Percentiles rank a stretch among this genome's conserved stretches.
Evolutionary conservation across 2,113 vertebrate species (phyloP).

Genomic region (Ameiurus melas): DNA sequence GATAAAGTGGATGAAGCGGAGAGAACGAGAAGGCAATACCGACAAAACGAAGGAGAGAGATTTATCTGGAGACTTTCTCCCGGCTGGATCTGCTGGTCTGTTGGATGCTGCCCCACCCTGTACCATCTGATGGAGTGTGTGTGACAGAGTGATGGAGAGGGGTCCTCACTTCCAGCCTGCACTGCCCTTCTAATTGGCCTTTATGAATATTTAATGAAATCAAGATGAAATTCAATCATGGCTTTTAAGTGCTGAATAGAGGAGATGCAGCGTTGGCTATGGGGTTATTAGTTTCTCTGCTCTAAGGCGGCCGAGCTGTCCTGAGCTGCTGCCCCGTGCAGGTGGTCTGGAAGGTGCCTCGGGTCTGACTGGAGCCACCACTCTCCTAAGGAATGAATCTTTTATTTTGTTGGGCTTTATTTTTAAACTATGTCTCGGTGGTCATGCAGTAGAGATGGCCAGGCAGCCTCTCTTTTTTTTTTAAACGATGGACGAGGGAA

Average conservation of each 20-base stretch:
- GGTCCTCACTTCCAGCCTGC: slow-evolving; percentile 78
- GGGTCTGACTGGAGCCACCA: slow-evolving; percentile 60
- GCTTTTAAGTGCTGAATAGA: slow-evolving; percentile 86
- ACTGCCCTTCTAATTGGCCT: slow-evolving; percentile 94
- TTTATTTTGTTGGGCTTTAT: slow-evolving; percentile 77
- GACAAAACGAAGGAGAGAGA: neutral
- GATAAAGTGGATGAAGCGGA: neutral
- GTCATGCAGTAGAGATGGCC: slow-evolving; percentile 68
- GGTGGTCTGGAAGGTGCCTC: slow-evolving; percentile 63
- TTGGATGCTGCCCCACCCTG: slow-evolving; percentile 16
- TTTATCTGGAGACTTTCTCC: slow-evolving; percentile 1
- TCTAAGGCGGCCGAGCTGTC: slow-evolving; percentile 56
- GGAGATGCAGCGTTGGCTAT: slow-evolving; percentile 53
- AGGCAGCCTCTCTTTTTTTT: neutral
- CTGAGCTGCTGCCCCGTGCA: slow-evolving; percentile 66
- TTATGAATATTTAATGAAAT: slow-evolving; percentile 98
- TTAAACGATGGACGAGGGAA: neutral
- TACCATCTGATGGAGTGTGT: slow-evolving; percentile 54
- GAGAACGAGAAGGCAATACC: neutral
- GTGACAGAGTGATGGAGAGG: slow-evolving; percentile 83
- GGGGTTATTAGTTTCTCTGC: slow-evolving; percentile 76
- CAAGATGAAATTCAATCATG: slow-evolving; percentile 89
- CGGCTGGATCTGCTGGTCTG: slow-evolving; percentile 15
- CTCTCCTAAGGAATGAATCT: slow-evolving; percentile 81
- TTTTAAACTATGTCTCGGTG: slow-evolving; percentile 73